A percentile compares a stretch with the other conserved stretches of the same genome.
These are phyloP conservation scores for Bambusicola thoracicus DNA, from an alignment of 2,113 vertebrate species.

Conservation along the genomic window DNA sequence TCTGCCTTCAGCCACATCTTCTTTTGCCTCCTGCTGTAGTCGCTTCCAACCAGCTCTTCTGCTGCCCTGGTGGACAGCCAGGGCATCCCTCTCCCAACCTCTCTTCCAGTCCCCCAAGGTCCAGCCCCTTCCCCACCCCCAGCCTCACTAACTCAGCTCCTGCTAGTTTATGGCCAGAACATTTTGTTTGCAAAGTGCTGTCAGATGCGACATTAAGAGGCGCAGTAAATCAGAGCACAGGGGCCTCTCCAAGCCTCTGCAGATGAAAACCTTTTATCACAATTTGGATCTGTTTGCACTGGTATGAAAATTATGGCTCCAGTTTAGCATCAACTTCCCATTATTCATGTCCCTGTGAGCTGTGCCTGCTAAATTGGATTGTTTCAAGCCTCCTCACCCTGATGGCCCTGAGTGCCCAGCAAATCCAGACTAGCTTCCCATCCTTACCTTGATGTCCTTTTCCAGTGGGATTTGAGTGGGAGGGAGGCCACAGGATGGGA, in stretches of 20 bases:
- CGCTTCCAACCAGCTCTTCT: fast-evolving
- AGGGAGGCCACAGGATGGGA: background rate
- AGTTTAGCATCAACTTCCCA: constrained; percentile 72
- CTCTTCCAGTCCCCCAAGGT: background rate
- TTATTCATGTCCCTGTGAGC: constrained; percentile 72
- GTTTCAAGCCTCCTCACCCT: constrained; percentile 49
- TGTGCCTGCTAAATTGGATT: constrained; percentile 63
- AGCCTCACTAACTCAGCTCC: background rate
- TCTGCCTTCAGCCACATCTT: background rate
- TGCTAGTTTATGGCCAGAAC: constrained; percentile 63
- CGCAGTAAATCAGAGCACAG: constrained; percentile 67
- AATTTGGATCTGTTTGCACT: constrained; percentile 76
- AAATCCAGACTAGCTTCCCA: background rate
- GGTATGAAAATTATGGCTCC: constrained; percentile 75
- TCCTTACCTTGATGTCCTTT: background rate
- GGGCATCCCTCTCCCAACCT: background rate
- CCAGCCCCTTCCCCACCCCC: background rate
- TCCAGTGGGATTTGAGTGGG: fast-evolving
- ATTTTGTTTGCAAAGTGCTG: constrained; percentile 71
- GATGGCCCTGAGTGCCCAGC: background rate
- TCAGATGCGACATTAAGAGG: constrained; percentile 74
- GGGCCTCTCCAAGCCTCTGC: constrained; percentile 57
- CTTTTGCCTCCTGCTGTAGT: background rate
- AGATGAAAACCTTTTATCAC: constrained; percentile 78
- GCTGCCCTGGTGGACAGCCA: fast-evolving